phyloP scores from a whole-genome alignment of 2,888 invertebrate species.

The Tipula lateralis region DNA sequence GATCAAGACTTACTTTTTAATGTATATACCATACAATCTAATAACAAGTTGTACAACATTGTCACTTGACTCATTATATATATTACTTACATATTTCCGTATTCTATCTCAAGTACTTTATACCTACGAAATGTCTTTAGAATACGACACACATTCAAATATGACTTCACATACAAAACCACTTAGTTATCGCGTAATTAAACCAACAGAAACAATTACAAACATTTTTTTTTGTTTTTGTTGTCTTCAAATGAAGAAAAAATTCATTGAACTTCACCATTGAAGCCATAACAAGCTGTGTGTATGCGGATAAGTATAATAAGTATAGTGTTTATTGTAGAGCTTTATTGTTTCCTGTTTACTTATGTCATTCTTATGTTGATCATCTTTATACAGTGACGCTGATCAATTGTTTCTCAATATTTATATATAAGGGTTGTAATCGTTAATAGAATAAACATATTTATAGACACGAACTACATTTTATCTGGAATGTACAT shows the following conservation, averaged over 20 bases:
- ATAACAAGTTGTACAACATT: not conserved
- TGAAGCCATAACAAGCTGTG: not conserved
- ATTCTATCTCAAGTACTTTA: not conserved
- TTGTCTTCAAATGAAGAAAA: not conserved
- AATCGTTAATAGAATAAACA: not conserved
- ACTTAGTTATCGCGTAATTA: not conserved
- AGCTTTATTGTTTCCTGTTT: not conserved
- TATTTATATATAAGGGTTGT: not conserved
- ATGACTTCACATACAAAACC: not conserved
- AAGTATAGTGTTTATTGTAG: not conserved
- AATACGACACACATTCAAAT: not conserved
- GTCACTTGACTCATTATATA: not conserved
- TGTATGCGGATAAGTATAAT: no score
- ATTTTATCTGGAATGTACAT: not conserved
- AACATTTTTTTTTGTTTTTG: not conserved
- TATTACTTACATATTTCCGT: not conserved
- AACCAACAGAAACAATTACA: not conserved
- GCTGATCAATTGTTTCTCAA: not conserved
- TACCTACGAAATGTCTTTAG: not conserved
- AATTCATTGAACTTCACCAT: constrained; percentile 9
- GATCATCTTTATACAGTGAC: not conserved
- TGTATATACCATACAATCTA: no score
- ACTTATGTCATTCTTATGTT: not conserved
- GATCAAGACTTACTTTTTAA: no score
- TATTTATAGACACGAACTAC: constrained; percentile 4